Percentiles rank a stretch among this genome's conserved stretches.
Conservation (phyloP, 1,140 invertebrate genomes). For the Contarinia nasturtii region DNA sequence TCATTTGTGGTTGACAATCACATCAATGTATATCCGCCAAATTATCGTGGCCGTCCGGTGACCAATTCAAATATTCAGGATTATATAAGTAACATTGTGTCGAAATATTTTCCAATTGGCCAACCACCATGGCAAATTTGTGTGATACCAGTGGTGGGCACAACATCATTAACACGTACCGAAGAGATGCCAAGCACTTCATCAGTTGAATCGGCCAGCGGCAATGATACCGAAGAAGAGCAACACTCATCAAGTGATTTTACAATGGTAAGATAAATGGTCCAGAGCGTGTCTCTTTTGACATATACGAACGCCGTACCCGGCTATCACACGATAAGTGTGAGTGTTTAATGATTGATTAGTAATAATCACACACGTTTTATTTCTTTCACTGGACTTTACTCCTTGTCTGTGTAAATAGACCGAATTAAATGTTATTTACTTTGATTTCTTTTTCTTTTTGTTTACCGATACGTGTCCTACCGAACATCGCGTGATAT, state of each 20-base stretch:
- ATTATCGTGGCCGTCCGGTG: slow-evolving; percentile 42
- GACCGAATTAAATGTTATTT: not conserved
- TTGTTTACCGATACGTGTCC: not conserved
- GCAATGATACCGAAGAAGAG: too few relatives aligned
- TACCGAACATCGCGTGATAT: not conserved
- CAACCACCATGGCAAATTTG: slow-evolving; percentile 65
- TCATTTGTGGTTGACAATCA: slow-evolving; percentile 53
- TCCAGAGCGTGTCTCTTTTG: too few relatives aligned
- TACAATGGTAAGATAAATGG: not conserved
- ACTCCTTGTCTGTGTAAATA: not conserved
- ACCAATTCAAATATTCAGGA: slow-evolving; percentile 58
- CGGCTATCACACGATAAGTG: too few relatives aligned
- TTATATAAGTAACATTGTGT: slow-evolving; percentile 55
- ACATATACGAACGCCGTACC: not conserved
- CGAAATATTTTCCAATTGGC: slow-evolving; percentile 46
- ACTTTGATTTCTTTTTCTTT: not conserved
- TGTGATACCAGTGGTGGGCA: slow-evolving; percentile 32
- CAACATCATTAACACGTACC: not conserved
- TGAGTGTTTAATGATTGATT: too few relatives aligned
- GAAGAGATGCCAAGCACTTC: not conserved
- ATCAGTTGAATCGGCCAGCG: not conserved
- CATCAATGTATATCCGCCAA: slow-evolving; percentile 35
- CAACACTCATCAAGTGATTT: too few relatives aligned
- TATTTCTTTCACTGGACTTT: not conserved
- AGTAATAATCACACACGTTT: not conserved